Evolutionary conservation across 2,113 vertebrate species (phyloP).

Genomic region (Ornithorhynchus anatinus): DNA sequence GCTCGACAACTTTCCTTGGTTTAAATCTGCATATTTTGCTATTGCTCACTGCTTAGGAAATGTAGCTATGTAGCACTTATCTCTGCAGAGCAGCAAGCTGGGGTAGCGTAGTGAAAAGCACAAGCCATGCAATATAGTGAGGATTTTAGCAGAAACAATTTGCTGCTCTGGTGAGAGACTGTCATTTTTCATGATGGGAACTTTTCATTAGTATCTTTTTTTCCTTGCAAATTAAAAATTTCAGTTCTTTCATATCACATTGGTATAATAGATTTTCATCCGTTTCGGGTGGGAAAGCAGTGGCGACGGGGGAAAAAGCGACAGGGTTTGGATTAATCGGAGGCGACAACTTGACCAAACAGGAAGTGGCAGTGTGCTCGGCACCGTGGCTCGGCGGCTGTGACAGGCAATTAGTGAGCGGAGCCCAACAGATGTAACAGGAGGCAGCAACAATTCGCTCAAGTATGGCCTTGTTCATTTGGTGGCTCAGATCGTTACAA

Average conservation of each 20-base stretch:
- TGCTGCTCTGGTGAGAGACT: neutral
- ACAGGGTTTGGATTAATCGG: slow-evolving; percentile 68
- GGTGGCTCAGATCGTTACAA: slow-evolving; percentile 33
- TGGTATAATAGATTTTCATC: slow-evolving; percentile 66
- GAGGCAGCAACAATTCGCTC: slow-evolving; percentile 57
- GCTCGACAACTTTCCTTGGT: neutral
- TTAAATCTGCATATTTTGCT: neutral
- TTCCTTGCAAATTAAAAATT: slow-evolving; percentile 61
- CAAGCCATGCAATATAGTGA: neutral
- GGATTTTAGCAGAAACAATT: neutral
- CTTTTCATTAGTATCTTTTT: slow-evolving; percentile 35
- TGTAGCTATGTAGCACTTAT: neutral
- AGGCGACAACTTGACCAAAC: slow-evolving; percentile 76
- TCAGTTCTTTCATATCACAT: slow-evolving; percentile 38
- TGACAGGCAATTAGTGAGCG: slow-evolving; percentile 77
- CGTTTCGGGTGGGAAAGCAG: slow-evolving; percentile 43
- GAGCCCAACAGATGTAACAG: slow-evolving; percentile 66
- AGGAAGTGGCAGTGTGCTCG: slow-evolving; percentile 70
- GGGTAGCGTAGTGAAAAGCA: neutral
- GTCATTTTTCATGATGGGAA: slow-evolving; percentile 27
- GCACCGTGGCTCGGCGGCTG: slow-evolving; percentile 64
- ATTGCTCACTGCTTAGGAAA: neutral
- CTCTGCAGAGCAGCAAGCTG: neutral
- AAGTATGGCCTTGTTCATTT: slow-evolving; percentile 48
- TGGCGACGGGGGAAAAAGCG: slow-evolving; percentile 57